Base-by-base conservation (phyloP, 1,140 invertebrate species). In the Musca vetustissima region DNA sequence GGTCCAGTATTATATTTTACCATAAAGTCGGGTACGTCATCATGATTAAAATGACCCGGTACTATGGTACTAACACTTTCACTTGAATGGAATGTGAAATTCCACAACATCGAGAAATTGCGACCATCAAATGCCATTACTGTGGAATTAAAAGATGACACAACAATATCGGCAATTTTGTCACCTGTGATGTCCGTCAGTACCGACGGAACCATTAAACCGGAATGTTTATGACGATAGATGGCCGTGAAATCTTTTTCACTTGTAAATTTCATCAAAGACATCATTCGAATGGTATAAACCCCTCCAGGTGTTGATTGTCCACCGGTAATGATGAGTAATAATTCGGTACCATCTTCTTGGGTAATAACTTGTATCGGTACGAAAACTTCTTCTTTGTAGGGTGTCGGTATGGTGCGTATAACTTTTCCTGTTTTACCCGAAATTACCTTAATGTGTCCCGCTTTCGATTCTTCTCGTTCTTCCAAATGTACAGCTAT, bases 11-110 rank as follows among this genome's bases (percentile, higher is more conserved):
- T 88, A 76, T 92, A 92, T 74, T 93, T 92, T 0, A 95, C 86
- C 82, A 94, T 86, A 73, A 95, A 92, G 75, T 95, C 93, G 0
- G 92, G 92, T n/a, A 91, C 83, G 69, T 89, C 84, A 77, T 95
- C 93, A 71, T 89, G 87, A 77, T 94, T 92, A 72, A 92, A 95
- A 80, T 89, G 93, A 7, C 91, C 92, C 19, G 91, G 91, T 24
- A 92, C 89, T 36, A 93, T 92, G 70, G 91, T 88, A 74, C 92
- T 93, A 72, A 85, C 85, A 21, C 87, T 85, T 80, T 88, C 86
- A 19, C 87, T 86, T 70, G 86, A 85, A 6, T 87, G 87, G 69
- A 92, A 85, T 0, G 88, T 88, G 70, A 87, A 89, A 75, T 91
- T 91, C 92, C 92, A 94, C 8, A 94, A 76, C 70, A 87, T 84